phyloP scores from a whole-genome alignment of 1,140 invertebrate species.

The Hydropsyche tenuis region DNA sequence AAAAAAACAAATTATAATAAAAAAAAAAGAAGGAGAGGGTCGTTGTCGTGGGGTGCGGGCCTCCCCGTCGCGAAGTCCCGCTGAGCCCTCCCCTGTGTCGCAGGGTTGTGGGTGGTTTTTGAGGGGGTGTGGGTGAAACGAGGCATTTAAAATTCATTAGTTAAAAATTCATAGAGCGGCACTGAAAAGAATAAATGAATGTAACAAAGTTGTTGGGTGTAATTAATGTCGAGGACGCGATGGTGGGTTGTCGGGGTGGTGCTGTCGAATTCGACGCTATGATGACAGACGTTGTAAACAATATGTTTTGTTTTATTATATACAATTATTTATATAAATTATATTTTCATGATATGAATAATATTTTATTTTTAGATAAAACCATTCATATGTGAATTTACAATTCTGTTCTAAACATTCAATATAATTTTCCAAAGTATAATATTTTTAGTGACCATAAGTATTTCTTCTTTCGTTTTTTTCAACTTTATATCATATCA shows the following conservation, averaged over 20 bases:
- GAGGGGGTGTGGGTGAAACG: slow-evolving; percentile 40
- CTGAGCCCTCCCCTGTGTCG: neutral
- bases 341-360: no score
- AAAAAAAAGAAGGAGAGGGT: neutral
- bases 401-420: no score
- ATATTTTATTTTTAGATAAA: no score
- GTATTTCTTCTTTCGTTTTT: no score
- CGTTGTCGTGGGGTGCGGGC: neutral
- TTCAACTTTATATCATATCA: no score
- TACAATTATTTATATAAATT: no score
- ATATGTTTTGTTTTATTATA: no score
- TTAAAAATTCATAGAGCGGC: slow-evolving; percentile 51
- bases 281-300: no score
- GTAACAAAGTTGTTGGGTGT: slow-evolving; percentile 51
- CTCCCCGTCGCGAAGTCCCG: neutral
- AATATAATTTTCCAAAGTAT: no score
- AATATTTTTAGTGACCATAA: no score
- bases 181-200: slow-evolving; percentile 51
- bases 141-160: slow-evolving; percentile 51
- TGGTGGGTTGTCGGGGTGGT: neutral
- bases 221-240: slow-evolving; percentile 47
- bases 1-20: slow-evolving; percentile 34
- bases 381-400: no score
- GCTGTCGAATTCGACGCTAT: neutral
- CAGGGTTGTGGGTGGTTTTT: slow-evolving; percentile 19